phyloP scores from a whole-genome alignment of 2,113 vertebrate species.

The Hippolais icterina region DNA sequence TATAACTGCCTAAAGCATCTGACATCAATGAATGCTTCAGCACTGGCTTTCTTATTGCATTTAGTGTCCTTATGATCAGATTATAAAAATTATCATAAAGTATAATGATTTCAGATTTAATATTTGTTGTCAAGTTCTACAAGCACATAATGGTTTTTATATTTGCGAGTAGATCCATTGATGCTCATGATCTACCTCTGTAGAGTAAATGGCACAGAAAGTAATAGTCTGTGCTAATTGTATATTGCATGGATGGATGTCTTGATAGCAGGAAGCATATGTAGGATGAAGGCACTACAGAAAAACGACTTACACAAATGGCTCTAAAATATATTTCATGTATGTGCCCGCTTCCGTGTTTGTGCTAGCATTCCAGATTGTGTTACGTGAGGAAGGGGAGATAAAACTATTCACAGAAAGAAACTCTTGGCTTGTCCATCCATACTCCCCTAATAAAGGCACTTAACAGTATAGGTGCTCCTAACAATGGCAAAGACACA shows the following conservation, averaged over 20 bases:
- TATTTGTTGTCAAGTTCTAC: background rate
- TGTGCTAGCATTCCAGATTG: accelerated
- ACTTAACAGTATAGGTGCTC: background rate
- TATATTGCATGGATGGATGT: background rate
- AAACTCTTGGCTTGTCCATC: background rate
- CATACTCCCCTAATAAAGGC: background rate
- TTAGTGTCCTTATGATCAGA: background rate
- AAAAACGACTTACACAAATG: accelerated
- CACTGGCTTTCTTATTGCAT: background rate
- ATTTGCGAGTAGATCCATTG: background rate
- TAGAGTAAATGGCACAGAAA: background rate
- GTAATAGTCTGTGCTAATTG: background rate
- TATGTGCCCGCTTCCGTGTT: accelerated
- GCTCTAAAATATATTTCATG: background rate
- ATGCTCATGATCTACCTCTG: background rate
- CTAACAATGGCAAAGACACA: background rate
- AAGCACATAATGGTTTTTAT: background rate
- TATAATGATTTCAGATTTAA: background rate
- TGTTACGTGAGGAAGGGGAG: background rate
- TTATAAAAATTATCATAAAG: constrained; percentile 9
- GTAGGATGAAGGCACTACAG: background rate
- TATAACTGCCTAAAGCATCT: background rate
- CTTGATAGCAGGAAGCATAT: background rate
- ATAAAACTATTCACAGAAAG: background rate
- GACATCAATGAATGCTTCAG: background rate